A percentile compares a stretch with the other conserved stretches of the same genome.
These are phyloP conservation scores for Ridgeia piscesae DNA, from an alignment of 1,140 invertebrate species.

Conservation along the genomic window DNA sequence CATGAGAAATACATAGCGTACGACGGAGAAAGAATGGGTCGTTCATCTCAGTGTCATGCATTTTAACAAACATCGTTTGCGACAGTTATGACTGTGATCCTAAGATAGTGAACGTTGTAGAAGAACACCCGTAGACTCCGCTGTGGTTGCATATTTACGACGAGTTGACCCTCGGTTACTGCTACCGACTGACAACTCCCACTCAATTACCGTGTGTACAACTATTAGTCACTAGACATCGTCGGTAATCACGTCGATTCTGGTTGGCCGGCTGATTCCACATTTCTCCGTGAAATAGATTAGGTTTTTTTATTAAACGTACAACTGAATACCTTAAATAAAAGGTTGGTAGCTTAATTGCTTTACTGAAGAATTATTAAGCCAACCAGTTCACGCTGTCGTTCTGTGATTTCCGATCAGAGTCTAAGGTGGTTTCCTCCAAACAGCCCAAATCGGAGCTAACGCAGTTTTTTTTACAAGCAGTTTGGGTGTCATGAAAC, in stretches of 20 bases:
- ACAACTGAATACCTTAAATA: background rate
- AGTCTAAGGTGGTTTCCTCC: no score
- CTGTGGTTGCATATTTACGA: background rate
- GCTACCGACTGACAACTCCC: no score
- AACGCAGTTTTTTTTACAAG: no score
- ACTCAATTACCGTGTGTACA: no score
- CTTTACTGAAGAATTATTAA: no score
- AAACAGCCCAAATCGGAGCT: no score
- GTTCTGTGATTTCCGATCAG: no score
- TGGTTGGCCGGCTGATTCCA: background rate
- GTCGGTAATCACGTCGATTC: no score
- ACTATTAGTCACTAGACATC: no score
- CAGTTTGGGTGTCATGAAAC: no score
- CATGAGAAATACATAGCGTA: background rate
- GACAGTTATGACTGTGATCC: background rate
- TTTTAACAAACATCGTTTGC: background rate
- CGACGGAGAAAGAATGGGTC: background rate
- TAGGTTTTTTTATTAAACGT: background rate
- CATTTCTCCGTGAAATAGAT: background rate
- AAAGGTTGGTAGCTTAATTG: background rate
- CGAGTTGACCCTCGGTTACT: background rate
- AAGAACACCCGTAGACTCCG: background rate
- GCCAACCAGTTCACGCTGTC: no score
- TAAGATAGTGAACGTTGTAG: background rate
- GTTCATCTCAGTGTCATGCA: background rate